phyloP scores from a whole-genome alignment of 1,140 invertebrate genomes.

The Chrysomallon squamiferum region DNA sequence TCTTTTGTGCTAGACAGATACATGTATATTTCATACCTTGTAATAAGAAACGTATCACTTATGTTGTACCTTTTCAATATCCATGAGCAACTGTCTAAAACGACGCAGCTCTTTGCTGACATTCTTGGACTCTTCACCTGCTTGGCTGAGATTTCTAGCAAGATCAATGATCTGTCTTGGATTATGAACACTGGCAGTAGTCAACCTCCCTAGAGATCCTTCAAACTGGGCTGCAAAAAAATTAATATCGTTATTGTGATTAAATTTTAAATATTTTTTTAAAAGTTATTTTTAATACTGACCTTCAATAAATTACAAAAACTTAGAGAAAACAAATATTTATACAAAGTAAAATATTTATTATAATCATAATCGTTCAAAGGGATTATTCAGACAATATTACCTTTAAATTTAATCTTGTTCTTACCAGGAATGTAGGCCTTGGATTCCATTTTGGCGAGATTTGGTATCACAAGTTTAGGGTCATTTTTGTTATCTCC shows the following conservation, averaged over 20 bases:
- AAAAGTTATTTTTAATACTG: background rate
- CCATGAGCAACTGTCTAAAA: slow-evolving; percentile 78
- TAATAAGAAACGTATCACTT: too few relatives aligned
- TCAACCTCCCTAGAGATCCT: slow-evolving; percentile 86
- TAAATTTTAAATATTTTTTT: background rate
- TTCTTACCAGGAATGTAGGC: slow-evolving; percentile 57
- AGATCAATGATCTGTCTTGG: slow-evolving; percentile 93
- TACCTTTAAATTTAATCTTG: background rate
- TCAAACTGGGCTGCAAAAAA: slow-evolving; percentile 83
- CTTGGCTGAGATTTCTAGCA: slow-evolving; percentile 67
- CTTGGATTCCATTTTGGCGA: slow-evolving; percentile 55
- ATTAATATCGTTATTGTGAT: background rate
- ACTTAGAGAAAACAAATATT: too few relatives aligned
- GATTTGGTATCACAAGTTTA: slow-evolving; percentile 58
- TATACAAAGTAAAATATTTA: too few relatives aligned
- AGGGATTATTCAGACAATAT: background rate
- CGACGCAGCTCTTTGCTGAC: slow-evolving; percentile 66
- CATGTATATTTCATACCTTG: too few relatives aligned
- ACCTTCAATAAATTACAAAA: background rate
- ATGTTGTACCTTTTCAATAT: slow-evolving; percentile 77
- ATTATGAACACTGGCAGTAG: slow-evolving; percentile 73
- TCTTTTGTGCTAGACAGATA: too few relatives aligned
- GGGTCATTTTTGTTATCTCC: slow-evolving; percentile 41
- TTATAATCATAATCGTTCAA: too few relatives aligned
- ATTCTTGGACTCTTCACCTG: slow-evolving; percentile 55